Evolutionary conservation across 1,140 invertebrate genomes (phyloP), one percentile per base, ranked within the genome.

Genomic region (Cherax quadricarinatus): DNA sequence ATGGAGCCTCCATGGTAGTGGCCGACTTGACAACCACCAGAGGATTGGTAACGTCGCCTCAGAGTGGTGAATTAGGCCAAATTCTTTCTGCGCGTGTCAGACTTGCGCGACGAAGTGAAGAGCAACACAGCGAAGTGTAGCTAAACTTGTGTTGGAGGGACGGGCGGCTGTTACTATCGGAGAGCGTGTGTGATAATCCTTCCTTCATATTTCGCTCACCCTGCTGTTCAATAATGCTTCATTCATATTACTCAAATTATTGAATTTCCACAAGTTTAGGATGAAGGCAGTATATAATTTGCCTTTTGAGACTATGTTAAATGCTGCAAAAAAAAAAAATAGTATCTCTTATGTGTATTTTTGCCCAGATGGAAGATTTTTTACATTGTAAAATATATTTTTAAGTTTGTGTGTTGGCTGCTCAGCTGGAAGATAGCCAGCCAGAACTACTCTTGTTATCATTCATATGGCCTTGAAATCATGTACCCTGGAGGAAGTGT

Each of bases 141-240:
- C 10, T 60, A 75, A 66, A 89, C 57, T n/a, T 12, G 80, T 53
- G 48, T 10, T 24, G 21, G 12, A n/a, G n/a, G 62, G 30, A 30
- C 48, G 80, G 80, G 70, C 66, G 57, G 60, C 80, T 89, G 80
- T 89, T 89, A 89, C 88, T 89, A 89, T 89, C 88, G 48, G 88
- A 89, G 66, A 53, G 80, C 30, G 70, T 75, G 83, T 83, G 88
- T 89, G 88, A 89, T 89, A 89, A 89, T 89, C 80, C 57, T 70
- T 84, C 81, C 81, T 62, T 73, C 83, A 83, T 30, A 89, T 89
- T 84, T 89, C 88, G 88, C 80, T 89, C 88, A 89, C 80, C 80
- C 41, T 49, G 62, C 48, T 53, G 88, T 89, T 83, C 88, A 73
- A 70, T 89, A 89, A 88, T 89, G 88, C 48, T 89, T 89, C 88